Conservation (phyloP, 2,797 vertebrate species). For the Salmo trutta region DNA sequence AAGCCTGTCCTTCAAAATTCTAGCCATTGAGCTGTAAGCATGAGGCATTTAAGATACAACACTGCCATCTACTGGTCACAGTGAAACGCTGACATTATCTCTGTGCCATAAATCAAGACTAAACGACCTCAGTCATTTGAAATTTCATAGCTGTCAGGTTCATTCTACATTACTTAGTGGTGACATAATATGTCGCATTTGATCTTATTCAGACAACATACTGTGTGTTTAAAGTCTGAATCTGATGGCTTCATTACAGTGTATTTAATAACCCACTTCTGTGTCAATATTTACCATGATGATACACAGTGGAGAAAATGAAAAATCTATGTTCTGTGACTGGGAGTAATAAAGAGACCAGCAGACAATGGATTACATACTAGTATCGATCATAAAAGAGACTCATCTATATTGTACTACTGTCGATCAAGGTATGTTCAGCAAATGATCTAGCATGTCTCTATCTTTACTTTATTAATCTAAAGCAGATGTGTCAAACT, state of each 20-base stretch:
- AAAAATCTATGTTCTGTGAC: not conserved
- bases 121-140: not conserved
- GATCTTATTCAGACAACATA: not conserved
- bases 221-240: not conserved
- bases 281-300: not conserved
- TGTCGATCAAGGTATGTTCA: not conserved
- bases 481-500: no score
- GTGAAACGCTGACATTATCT: not conserved
- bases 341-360: not conserved
- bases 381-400: not conserved
- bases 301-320: not conserved
- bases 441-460: not conserved
- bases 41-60: slow-evolving; percentile 33
- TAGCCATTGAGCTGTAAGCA: not conserved
- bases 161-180: not conserved
- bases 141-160: not conserved
- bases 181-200: not conserved
- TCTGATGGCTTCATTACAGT: not conserved
- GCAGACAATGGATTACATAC: not conserved
- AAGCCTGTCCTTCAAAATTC: not conserved
- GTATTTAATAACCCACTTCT: not conserved
- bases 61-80: slow-evolving; percentile 54
- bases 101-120: not conserved
- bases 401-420: not conserved
- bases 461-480: not conserved